Evolutionary conservation across 2,888 invertebrate genomes (phyloP), one percentile per base, ranked within the genome.

Genomic region (Tryphoninae sp.): DNA sequence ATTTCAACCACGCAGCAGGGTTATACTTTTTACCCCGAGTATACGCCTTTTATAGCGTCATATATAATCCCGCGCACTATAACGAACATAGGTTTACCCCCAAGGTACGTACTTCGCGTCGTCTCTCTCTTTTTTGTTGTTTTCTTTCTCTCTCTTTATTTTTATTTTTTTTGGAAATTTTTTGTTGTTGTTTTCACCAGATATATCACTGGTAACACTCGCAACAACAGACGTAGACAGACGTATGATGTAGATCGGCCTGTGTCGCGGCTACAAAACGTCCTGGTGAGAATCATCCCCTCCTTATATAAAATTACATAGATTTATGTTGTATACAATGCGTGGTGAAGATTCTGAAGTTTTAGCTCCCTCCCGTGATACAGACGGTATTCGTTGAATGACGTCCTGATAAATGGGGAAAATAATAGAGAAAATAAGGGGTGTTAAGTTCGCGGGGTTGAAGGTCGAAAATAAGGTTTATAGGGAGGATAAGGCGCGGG

Each of bases 361-460:
- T 71, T 45, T 16, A 42, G 61, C 3, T 26, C 51, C 67, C 33
- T 51, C 9, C 9, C 1, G 19, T 23, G n/a, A 9, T 6, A 19
- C 40, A 51, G 69, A 69, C 68, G 64, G 26, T 62, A 40, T 53
- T 68, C 62, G 61, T 42, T 68, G 68, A 55, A 69, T 11, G 45
- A 59, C 55, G 64, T 19, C 64, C 33, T 62, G 78, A 67, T 82
- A 73, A 69, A 79, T 69, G 79, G 6, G 51, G 68, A 58, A 82
- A 82, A 79, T 79, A 79, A 72, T 68, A 64, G 68, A 64, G 72
- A 73, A 77, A 76, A 76, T 78, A 62, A 79, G 72, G 42, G 42
- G 26, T 51, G 55, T 13, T 16, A 16, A 62, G 67, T 67, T 45
- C 22, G 1, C 42, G 58, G 62, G 55, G 55, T 62, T 75, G n/a